Conservation (phyloP, 2,113 vertebrate species). For the Elanoides forficatus region DNA sequence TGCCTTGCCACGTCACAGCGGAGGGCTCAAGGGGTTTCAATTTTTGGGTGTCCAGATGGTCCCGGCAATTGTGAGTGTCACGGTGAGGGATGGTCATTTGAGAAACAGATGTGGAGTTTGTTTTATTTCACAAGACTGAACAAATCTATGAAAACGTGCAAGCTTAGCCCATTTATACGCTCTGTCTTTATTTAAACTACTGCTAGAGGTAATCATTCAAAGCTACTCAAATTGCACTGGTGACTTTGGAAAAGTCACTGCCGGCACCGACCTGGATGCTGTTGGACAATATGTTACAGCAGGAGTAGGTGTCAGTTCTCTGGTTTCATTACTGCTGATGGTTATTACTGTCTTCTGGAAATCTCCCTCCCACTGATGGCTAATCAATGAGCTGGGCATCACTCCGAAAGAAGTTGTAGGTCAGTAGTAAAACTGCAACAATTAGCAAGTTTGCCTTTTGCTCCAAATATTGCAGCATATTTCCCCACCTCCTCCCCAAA, state of each 20-base stretch:
- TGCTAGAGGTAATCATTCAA: background rate
- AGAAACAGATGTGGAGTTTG: background rate
- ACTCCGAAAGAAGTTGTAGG: background rate
- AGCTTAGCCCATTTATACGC: background rate
- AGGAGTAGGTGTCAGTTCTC: background rate
- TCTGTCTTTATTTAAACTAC: background rate
- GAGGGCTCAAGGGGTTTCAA: background rate
- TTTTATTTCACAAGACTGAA: background rate
- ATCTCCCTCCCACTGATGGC: background rate
- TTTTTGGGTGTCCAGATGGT: background rate
- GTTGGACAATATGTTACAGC: background rate
- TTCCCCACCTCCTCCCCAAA: slow-evolving; percentile 9
- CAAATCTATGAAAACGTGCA: background rate
- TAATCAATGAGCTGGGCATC: background rate
- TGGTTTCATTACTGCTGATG: background rate
- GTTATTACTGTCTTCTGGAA: background rate
- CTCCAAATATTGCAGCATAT: background rate
- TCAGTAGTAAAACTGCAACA: background rate
- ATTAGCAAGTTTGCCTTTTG: slow-evolving; percentile 4
- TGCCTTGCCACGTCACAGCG: background rate
- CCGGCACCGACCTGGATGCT: background rate
- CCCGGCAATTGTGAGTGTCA: rapidly evolving
- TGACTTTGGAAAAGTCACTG: background rate
- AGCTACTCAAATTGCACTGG: background rate
- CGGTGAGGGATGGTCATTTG: background rate